A percentile compares a stretch with the other conserved stretches of the same genome.
Conservation (phyloP, 2,797 vertebrate species). For the Sebastiscus tertius region DNA sequence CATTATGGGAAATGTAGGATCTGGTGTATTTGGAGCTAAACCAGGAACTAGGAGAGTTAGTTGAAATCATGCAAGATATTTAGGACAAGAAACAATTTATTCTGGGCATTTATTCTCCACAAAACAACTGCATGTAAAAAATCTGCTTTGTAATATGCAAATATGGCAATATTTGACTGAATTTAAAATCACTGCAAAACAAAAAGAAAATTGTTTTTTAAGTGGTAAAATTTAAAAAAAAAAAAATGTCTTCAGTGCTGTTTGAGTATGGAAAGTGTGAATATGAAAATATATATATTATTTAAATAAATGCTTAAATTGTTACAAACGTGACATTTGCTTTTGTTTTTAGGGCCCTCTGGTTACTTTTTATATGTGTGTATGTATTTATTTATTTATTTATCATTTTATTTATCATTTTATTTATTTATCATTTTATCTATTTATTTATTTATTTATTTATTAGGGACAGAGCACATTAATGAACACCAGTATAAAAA, state of each 20-base stretch:
- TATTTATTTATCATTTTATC: not conserved
- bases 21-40: not conserved
- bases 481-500: not conserved
- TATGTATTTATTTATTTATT: not conserved
- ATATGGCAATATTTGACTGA: not conserved
- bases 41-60: not conserved
- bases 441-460: not conserved
- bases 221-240: too few relatives aligned
- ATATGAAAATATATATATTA: not conserved
- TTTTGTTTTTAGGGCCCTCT: not conserved
- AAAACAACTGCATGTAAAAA: not conserved
- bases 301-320: not conserved
- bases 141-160: not conserved
- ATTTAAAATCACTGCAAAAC: not conserved
- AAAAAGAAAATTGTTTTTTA: not conserved
- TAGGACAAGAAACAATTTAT: not conserved
- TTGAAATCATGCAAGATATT: not conserved
- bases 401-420: not conserved
- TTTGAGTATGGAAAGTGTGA: not conserved
- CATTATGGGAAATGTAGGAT: not conserved
- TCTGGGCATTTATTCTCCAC: not conserved
- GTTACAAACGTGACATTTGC: not conserved
- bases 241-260: not conserved
- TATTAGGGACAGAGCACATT: not conserved
- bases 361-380: too few relatives aligned